A percentile compares a stretch with the other conserved stretches of the same genome.
phyloP scores from a whole-genome alignment of 2,797 vertebrate genomes.

The Pteronotus mesoamericanus region DNA sequence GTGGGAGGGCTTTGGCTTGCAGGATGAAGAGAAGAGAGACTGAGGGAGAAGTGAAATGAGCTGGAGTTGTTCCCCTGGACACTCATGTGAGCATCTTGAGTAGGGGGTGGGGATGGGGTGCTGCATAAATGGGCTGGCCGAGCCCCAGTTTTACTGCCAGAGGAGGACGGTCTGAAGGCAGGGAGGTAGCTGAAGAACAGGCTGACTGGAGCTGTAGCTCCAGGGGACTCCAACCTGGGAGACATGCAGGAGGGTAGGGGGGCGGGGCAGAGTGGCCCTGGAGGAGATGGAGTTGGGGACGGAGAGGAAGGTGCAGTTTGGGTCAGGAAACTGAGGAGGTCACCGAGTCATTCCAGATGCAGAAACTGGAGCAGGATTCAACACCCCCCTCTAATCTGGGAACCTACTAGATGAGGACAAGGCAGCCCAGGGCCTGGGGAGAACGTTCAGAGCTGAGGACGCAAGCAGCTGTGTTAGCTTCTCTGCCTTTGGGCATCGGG shows the following conservation, averaged over 20 bases:
- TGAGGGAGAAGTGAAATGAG: not conserved
- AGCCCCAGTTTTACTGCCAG: not conserved
- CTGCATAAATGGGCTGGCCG: not conserved
- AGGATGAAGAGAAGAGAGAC: not conserved
- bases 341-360: not conserved
- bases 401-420: too few relatives aligned
- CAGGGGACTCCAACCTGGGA: not conserved
- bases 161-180: not conserved
- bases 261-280: too few relatives aligned
- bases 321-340: not conserved
- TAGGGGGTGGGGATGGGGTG: not conserved
- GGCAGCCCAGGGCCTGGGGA: not conserved
- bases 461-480: not conserved
- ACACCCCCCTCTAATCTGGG: not conserved
- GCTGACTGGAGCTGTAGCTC: not conserved
- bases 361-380: not conserved
- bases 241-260: not conserved
- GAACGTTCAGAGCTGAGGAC: not conserved
- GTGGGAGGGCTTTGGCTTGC: not conserved
- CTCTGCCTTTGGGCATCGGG: not conserved
- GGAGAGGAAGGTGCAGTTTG: not conserved
- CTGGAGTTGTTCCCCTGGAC: not conserved
- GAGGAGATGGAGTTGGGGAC: not conserved
- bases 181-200: not conserved
- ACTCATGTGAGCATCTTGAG: not conserved